Evolutionary conservation across 2,797 vertebrate species (phyloP), one percentile per base, ranked within the genome.

Genomic region (Alca torda): DNA sequence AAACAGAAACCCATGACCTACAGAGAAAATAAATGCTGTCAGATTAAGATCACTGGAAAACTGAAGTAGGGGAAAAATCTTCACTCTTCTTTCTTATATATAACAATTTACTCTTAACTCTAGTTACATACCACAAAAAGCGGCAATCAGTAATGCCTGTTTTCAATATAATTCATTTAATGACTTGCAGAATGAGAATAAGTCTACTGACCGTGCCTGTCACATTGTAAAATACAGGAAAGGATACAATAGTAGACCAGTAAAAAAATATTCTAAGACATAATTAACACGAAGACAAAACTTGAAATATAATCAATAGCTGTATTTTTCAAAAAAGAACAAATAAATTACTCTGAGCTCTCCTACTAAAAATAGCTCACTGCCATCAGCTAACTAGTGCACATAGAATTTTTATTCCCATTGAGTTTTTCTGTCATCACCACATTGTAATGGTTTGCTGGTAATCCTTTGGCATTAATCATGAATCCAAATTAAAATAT

Each of bases 401-500:
- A 87, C 91, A 92, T 39, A 96, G 82, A 97, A 97, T 97, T 97
- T 95, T 97, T 87, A 88, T 96, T 98, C 90, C 92, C 87, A 88
- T 90, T 94, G 96, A 95, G 92, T 87, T 97, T 97, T 97, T 97
- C 80, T 98, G 92, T 97, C 97, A 97, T 97, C 97, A 92, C 91
- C 91, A 84, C 89, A 92, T 95, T 97, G 91, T 96, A 96, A 96
- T 96, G 93, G 97, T 95, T 94, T 97, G 95, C 92, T 97, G 92
- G 94, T 98, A 98, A 98, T 98, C 97, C 87, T 96, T 85, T 96
- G 93, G 91, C 88, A 53, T 94, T 98, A 98, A 98, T 98, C 97
- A 97, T 60, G 95, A 90, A 97, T 97, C 93, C 93, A 97, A 98
- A 98, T 98, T 98, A 96, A 98, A 98, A 98, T 97, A 97, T 96